Base-by-base conservation (phyloP, 2,888 invertebrate genomes). In the Plagiodera versicolora region DNA sequence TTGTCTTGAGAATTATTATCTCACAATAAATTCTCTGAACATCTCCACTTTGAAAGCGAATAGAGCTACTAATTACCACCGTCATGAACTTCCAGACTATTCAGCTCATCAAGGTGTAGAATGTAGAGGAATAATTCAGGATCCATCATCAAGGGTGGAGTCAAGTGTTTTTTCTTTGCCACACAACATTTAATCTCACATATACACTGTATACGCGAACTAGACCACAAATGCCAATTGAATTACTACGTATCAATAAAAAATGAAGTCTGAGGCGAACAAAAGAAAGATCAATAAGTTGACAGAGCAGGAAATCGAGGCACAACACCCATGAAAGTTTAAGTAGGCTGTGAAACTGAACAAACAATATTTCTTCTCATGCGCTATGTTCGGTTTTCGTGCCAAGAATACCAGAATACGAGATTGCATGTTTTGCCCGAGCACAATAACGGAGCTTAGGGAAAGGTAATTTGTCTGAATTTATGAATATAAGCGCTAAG, bases 281-380 rank as follows among this genome's bases (percentile, higher is more conserved):
- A 14, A n/a, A 14, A 39, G 39, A 14, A 39, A 39, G 39, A 39
- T 39, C 39, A 39, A 39, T 39, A 39, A 39, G 39, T 39, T 39
- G 39, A 39, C 39, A 39, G 39, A n/a, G 14, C 39, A 39, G 39
- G 11, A n/a, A 39, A 39, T 39, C 39, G 39, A 4, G 39, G 39
- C 39, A 39, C n/a, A 39, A 39, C 39, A 39, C 11, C 39, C 39
- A 39, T 39, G 39, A 39, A 39, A 39, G 14, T 39, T 39, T 14
- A 39, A 39, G 39, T 39, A 39, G 39, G 39, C 39, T 39, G 39
- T 39, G 39, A 14, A 39, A 39, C 39, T 39, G 39, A 39, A 39
- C 39, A 39, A 39, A 39, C 39, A 39, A 39, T 39, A 39, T 39
- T 39, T n/a, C 39, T 39, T 39, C 39, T 39, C 39, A 39, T n/a